A percentile compares a stretch with the other conserved stretches of the same genome.
Evolutionary conservation across 2,888 invertebrate genomes (phyloP).

Genomic region (Eupithecia vulgata): DNA sequence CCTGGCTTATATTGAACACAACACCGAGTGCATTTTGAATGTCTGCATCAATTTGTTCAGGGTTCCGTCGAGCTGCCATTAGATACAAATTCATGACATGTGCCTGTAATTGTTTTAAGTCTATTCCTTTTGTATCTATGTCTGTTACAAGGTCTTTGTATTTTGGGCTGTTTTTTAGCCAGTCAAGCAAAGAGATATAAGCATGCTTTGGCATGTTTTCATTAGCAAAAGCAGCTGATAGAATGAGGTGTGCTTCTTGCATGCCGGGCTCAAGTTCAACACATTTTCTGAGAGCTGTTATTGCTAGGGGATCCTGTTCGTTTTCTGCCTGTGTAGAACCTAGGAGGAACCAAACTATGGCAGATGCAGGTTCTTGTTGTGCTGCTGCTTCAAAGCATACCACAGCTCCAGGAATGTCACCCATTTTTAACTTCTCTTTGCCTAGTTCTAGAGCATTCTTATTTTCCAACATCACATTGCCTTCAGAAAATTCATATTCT

Average conservation of each 20-base stretch:
- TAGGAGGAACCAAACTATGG: conserved; percentile 93
- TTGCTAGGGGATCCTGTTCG: conserved; percentile 97
- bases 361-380: conserved; percentile 90
- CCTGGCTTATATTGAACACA: conserved; percentile 96
- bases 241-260: conserved; percentile 92
- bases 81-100: conserved; percentile 90
- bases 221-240: conserved; percentile 98
- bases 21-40: conserved; percentile 97
- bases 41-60: conserved; percentile 91
- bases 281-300: conserved; percentile 95
- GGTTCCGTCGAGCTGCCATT: conserved; percentile 90
- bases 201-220: conserved; percentile 97
- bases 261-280: conserved; percentile 91
- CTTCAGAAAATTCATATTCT: conserved; percentile 91
- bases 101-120: conserved; percentile 78
- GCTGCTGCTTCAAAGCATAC: conserved; percentile 98
- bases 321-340: conserved; percentile 98
- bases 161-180: conserved; percentile 91
- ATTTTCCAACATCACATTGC: conserved; percentile 92
- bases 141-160: conserved; percentile 89
- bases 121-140: conserved; percentile 69
- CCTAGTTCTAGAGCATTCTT: conserved; percentile 93
- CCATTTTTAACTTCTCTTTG: conserved; percentile 90
- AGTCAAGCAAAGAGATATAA: conserved; percentile 90
- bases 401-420: conserved; percentile 97